Evolutionary conservation across 1,140 invertebrate genomes (phyloP).

Genomic region (Drosophila orena): DNA sequence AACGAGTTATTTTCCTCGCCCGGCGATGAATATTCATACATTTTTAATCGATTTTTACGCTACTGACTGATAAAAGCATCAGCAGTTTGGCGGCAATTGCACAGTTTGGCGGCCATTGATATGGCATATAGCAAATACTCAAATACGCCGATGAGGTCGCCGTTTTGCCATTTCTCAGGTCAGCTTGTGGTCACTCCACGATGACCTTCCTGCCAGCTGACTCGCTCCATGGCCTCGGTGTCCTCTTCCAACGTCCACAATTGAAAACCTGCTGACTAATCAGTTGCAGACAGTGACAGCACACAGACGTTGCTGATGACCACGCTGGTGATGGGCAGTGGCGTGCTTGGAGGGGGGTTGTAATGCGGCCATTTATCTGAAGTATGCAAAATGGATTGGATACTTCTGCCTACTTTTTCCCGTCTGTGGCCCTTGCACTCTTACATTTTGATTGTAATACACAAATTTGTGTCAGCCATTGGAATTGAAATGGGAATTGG

Average conservation of each 20-base stretch:
- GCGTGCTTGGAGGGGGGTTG: not conserved
- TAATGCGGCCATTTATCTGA: not conserved
- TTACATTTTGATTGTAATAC: too few relatives aligned
- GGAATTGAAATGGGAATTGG: too few relatives aligned
- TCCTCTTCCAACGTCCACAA: conserved; percentile 16
- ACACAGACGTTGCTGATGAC: conserved; percentile 24
- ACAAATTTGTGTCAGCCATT: too few relatives aligned
- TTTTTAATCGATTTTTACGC: conserved; percentile 71
- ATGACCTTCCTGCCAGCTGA: conserved; percentile 6
- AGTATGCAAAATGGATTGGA: not conserved
- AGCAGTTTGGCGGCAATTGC: not conserved
- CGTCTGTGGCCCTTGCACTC: too few relatives aligned
- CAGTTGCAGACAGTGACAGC: conserved; percentile 63
- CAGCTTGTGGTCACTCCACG: conserved; percentile 29
- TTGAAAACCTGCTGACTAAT: conserved; percentile 70
- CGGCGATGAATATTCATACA: conserved; percentile 73
- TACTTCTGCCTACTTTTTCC: too few relatives aligned
- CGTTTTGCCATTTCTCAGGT: not conserved
- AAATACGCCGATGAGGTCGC: conserved; percentile 25
- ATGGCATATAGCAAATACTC: conserved; percentile 17
- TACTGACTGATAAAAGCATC: conserved; percentile 2
- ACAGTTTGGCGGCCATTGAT: conserved; percentile 13
- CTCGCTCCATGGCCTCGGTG: conserved; percentile 11
- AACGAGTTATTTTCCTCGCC: conserved; percentile 77
- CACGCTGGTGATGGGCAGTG: conserved; percentile 34